A percentile compares a stretch with the other conserved stretches of the same genome.
These are phyloP conservation scores for Smittia sp. DNA, from an alignment of 2,888 invertebrate species.

Conservation along the genomic window DNA sequence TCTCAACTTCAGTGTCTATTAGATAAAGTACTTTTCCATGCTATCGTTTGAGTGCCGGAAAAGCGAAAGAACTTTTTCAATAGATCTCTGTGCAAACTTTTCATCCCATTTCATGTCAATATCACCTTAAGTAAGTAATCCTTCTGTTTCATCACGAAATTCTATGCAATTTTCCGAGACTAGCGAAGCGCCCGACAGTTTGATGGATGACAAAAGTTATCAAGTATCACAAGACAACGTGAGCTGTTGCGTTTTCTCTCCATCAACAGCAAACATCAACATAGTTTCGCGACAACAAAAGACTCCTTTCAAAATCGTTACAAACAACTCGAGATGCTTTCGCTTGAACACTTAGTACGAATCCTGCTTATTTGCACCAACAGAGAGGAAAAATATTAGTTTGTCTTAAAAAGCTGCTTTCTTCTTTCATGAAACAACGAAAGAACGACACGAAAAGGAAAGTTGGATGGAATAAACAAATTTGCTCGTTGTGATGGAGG, in stretches of 20 bases:
- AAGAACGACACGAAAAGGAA: not conserved
- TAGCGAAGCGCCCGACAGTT: not conserved
- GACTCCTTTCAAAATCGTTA: too few relatives aligned
- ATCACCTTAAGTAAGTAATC: slow-evolving; percentile 23
- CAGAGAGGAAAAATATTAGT: not conserved
- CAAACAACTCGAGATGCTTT: too few relatives aligned
- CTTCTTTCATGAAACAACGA: not conserved
- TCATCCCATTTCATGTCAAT: slow-evolving; percentile 4
- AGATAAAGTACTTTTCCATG: not conserved
- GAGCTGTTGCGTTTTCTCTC: not conserved
- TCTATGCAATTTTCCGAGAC: not conserved
- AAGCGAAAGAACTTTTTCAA: not conserved
- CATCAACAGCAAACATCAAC: too few relatives aligned
- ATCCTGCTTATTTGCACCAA: not conserved
- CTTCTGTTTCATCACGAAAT: slow-evolving; percentile 13
- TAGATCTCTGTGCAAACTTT: not conserved
- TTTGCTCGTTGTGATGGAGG: slow-evolving; percentile 1
- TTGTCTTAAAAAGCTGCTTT: not conserved
- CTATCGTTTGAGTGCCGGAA: not conserved
- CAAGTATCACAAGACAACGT: too few relatives aligned
- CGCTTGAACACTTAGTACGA: not conserved
- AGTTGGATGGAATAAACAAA: slow-evolving; percentile 34
- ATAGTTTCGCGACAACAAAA: too few relatives aligned
- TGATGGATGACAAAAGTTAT: not conserved
- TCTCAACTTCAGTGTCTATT: not conserved